phyloP scores from a whole-genome alignment of 2,113 vertebrate genomes.

The Propithecus coquereli region DNA sequence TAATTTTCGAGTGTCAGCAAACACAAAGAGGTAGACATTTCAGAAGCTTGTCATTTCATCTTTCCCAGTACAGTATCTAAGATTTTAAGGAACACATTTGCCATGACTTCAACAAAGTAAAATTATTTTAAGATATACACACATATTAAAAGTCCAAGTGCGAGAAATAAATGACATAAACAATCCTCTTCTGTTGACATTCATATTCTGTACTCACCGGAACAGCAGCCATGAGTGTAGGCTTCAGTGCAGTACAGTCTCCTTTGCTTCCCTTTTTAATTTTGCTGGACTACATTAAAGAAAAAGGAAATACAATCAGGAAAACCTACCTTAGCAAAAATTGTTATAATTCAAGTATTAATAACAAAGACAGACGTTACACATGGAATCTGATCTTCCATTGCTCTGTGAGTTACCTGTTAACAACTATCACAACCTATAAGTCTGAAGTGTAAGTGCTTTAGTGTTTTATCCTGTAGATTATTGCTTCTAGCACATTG shows the following conservation, averaged over 20 bases:
- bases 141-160: not conserved
- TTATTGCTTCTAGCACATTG: not conserved
- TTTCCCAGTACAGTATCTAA: not conserved
- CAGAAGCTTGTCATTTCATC: not conserved
- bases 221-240: constrained; percentile 88
- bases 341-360: not conserved
- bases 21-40: not conserved
- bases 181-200: not conserved
- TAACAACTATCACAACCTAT: not conserved
- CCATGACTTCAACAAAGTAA: not conserved
- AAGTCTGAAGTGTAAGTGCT: not conserved
- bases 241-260: constrained; percentile 85
- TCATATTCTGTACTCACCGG: constrained; percentile 82
- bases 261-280: constrained; percentile 91
- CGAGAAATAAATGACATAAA: not conserved
- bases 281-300: constrained; percentile 85
- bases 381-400: not conserved
- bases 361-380: not conserved
- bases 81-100: not conserved
- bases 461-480: not conserved
- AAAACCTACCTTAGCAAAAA: not conserved
- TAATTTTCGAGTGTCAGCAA: not conserved
- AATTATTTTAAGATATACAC: not conserved
- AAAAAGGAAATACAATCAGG: constrained; percentile 43
- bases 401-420: not conserved